Evolutionary conservation across 2,888 invertebrate genomes (phyloP), one percentile per base, ranked within the genome.

Genomic region (Standfussiana lucernea): DNA sequence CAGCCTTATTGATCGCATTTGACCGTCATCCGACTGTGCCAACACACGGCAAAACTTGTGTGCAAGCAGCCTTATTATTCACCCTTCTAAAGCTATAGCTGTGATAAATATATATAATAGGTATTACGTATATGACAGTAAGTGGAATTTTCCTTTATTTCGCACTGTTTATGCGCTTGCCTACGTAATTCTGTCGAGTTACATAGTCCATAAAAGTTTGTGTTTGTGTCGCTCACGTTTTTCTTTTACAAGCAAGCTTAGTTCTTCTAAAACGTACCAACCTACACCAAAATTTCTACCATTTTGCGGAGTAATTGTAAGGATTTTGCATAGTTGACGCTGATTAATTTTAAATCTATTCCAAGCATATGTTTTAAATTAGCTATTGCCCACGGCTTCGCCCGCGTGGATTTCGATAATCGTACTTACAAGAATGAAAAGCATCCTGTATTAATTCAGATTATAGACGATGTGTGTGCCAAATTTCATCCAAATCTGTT

Each of bases 101-200:
- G 71, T 64, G 73, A 82, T 69, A 84, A 84, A 82, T 77, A 66
- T 79, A 82, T 77, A 66, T 79, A 77, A 70, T 78, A 67, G 37
- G 59, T 47, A 67, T 81, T 77, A 81, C 61, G 66, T 35, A 59
- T 66, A 50, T 61, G 71, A 78, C 66, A 62, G 53, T 62, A 67
- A 61, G 74, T 32, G 67, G 68, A 75, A 65, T 75, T 66, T 71
- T 45, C 59, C 65, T 69, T 71, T 79, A 77, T 74, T 79, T 75
- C 50, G 13, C 68, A 59, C 42, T 28, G 56, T 81, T 83, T 72
- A 74, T 71, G 64, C 40, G 59, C 53, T 59, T 40, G 59, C 64
- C 66, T 77, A 81, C 69, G 37, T 61, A 64, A 66, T 75, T 72
- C 66, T 62, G 64, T 64, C 72, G 74, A 32, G 78, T 79, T 79